Base-by-base conservation (phyloP, 2,113 vertebrate species). In the Apus apus region DNA sequence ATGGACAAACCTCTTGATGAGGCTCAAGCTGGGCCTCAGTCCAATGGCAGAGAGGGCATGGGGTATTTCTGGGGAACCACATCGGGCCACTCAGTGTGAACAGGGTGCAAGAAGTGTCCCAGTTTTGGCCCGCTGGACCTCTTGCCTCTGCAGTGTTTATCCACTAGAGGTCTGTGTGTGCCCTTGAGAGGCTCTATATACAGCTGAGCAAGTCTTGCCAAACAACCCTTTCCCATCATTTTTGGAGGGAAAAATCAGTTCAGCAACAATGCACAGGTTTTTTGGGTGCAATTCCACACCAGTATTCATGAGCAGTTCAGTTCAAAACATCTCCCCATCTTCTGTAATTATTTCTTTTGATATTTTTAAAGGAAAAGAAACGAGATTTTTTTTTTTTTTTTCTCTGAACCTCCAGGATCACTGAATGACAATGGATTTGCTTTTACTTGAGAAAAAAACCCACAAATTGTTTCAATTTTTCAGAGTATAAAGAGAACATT, bases 101-200 rank as follows among this genome's bases (percentile, higher is more conserved):
- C 7, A 43, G 30, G 0, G 0, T 38, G 18, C 9, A 50, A 0
- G 6, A 36, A 0, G 0, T 22, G 21, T 48, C 26, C 10, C 2
- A 1, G 18, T 29, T 91, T 46, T 46, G 68, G 25, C 29, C 20
- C 51, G 36, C 22, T 0, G 1, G 9, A 77, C 6, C 43, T 89
- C 46, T 61, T 50, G 64, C 18, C 22, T 68, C 48, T 93, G 32
- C 38, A 85, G 15, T 19, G 20, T 78, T 89, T 82, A 58, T 51
- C 58, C 54, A 14, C 57, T 40, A 53, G 12, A 75, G 34, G 16
- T 68, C 62, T 82, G 29, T n/a, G 34, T 68, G 50, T 53, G 27
- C 40, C 25, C 62, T 62, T 15, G 15, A 40, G 22, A 90, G 23
- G 19, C 32, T 86, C 48, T 23, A 27, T 46, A 11, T 80, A 27